These are phyloP conservation scores for Pocillopora verrucosa DNA, from an alignment of 64 coral and sea anemone genomes.

Conservation along the genomic window DNA sequence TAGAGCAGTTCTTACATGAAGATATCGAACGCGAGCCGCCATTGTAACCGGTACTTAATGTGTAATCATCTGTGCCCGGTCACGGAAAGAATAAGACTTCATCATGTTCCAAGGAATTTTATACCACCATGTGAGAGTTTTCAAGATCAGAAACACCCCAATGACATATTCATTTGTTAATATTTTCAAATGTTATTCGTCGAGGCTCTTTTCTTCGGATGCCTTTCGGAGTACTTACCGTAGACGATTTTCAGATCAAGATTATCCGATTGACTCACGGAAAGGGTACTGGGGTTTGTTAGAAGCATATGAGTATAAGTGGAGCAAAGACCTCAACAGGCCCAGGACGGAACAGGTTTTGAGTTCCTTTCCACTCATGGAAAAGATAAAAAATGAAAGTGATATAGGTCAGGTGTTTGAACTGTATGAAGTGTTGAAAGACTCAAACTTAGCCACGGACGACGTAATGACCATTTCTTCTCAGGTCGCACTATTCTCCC, in stretches of 20 bases:
- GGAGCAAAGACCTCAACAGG: not conserved
- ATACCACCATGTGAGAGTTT: not conserved
- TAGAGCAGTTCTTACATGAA: too few species aligned
- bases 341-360: not conserved
- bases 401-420: not conserved
- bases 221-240: not conserved
- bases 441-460: not conserved
- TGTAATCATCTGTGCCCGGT: too few species aligned
- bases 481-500: constrained; percentile 21
- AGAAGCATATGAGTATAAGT: not conserved
- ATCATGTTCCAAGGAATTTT: not conserved
- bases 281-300: not conserved
- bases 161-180: too few species aligned
- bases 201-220: not conserved
- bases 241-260: not conserved
- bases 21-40: not conserved
- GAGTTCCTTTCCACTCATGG: constrained; percentile 9
- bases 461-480: not conserved
- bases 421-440: not conserved
- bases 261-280: not conserved
- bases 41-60: not conserved
- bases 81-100: too few species aligned
- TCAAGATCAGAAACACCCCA: not conserved
- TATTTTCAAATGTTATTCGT: not conserved
- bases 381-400: constrained; percentile 16